phyloP scores from a whole-genome alignment of 2,113 vertebrate species.

The Mustelus asterias region DNA sequence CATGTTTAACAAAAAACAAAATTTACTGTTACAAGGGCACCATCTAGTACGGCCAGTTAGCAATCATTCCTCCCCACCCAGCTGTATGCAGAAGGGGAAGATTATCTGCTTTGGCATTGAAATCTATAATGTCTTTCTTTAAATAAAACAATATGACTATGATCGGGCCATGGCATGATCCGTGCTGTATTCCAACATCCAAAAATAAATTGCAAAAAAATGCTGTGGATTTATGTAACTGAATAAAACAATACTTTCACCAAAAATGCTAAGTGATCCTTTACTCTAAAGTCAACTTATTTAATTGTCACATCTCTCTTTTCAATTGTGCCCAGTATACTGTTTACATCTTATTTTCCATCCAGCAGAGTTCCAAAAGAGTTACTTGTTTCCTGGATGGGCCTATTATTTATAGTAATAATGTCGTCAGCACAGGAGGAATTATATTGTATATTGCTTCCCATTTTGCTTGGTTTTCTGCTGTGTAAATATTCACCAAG shows the following conservation, averaged over 20 bases:
- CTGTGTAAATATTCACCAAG: neutral
- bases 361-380: neutral
- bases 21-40: neutral
- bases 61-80: neutral
- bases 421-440: neutral
- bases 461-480: neutral
- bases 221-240: neutral
- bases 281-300: neutral
- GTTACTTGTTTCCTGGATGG: neutral
- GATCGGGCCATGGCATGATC: neutral
- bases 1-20: neutral
- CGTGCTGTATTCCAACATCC: neutral
- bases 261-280: neutral
- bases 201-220: neutral
- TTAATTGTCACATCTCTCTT: neutral
- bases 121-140: neutral
- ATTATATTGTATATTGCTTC: neutral
- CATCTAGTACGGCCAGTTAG: neutral
- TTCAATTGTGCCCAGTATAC: neutral
- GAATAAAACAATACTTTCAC: neutral
- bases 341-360: neutral
- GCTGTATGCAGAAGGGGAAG: neutral
- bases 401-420: neutral
- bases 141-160: neutral
- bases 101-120: neutral